Evolutionary conservation across 2,888 invertebrate genomes (phyloP).

Genomic region (Nomada ruficornis): DNA sequence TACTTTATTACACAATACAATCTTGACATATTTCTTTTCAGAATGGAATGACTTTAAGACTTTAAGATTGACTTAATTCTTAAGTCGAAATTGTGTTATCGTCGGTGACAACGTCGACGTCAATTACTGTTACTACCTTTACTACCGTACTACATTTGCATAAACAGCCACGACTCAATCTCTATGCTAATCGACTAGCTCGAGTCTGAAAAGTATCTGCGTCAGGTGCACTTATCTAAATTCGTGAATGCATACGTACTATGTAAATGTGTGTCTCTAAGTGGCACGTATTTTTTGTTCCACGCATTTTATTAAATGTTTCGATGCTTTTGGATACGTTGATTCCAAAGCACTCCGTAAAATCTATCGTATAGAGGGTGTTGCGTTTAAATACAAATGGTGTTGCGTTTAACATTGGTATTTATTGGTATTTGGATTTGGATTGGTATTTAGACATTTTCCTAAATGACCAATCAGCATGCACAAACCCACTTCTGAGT

Average conservation of each 20-base stretch:
- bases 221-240: conserved; percentile 57
- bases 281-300: no score
- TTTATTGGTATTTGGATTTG: no score
- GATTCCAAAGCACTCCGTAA: no score
- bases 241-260: conserved; percentile 40
- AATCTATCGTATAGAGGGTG: no score
- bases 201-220: conserved; percentile 77
- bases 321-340: no score
- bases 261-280: background rate
- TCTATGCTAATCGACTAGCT: conserved; percentile 83
- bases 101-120: conserved; percentile 58
- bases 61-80: conserved; percentile 31
- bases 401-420: no score
- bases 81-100: conserved; percentile 51
- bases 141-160: conserved; percentile 77
- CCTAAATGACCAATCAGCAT: no score
- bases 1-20: no score
- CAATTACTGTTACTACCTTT: conserved; percentile 67
- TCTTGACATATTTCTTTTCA: background rate
- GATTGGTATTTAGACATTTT: no score
- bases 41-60: background rate
- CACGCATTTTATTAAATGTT: no score
- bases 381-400: no score
- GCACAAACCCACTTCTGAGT: no score
- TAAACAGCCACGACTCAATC: conserved; percentile 83